Base-by-base conservation (phyloP, 2,113 vertebrate species). In the Turnix velox region DNA sequence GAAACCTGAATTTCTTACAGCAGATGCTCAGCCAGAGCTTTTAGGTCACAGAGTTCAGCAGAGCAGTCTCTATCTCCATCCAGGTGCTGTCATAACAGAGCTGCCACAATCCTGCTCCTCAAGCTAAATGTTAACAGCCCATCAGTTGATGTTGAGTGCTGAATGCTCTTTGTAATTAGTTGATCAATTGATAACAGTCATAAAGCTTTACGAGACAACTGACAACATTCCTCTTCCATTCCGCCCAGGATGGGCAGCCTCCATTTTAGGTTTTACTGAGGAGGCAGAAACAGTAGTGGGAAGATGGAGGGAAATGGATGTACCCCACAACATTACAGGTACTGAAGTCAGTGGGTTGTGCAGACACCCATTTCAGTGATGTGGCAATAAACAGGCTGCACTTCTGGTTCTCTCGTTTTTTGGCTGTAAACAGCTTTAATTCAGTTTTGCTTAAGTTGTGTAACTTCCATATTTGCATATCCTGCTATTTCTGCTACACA, bases 391-490 rank as follows among this genome's bases (percentile, higher is more conserved):
- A 92, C 84, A 86, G 65, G 73, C 77, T 92, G 80, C 61, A 55
- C 66, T 69, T 92, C 86, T 62, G 45, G 66, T 89, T 93, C 39
- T 76, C n/a, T 84, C 18, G 1, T 55, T 91, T 94, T 95, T 88
- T 72, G 18, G 42, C 62, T 68, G 66, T 81, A 87, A 87, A 75
- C 66, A 95, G 18, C 52, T 92, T 76, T 75, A 84, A 84, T 61
- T 90, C 42, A 46, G 31, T 90, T 92, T 58, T 91, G 65, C 37
- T 88, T 81, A 88, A 6, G 0, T 92, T 96, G 66, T 78, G 73
- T 90, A 96, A 95, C 49, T 63, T 79, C 71, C 30, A 7, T 48
- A 79, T 93, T 94, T 93, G 74, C 87, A 92, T 93, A 84, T 78
- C 20, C 23, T 18, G 3, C 6, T 74, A 55, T 67, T 86, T 86